Evolutionary conservation across 2,888 invertebrate genomes (phyloP), one percentile per base, ranked within the genome.

Genomic region (Pachydiplax longipennis): DNA sequence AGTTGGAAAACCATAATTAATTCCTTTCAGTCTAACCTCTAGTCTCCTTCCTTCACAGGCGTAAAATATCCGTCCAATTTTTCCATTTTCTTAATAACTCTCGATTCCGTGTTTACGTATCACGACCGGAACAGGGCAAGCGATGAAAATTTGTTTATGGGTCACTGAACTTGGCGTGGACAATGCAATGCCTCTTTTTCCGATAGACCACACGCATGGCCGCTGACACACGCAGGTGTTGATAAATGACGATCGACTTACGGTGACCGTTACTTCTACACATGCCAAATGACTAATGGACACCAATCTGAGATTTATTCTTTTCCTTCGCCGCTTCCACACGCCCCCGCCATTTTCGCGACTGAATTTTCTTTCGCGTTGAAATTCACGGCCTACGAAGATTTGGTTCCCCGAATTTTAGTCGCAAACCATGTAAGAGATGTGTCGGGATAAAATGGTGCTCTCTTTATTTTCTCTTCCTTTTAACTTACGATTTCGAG

Each of bases 81-180:
- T 31, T 15, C 73, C 73, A 31, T 15, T 31, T 8, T 73, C 73
- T 31, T 73, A 15, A 53, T 53, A 53, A 53, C 18, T 12, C 73
- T 25, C 73, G 31, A 31, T 31, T 73, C 31, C 73, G 25, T 73
- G 73, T 73, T 73, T 73, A 31, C 31, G 73, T 73, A 73, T 73
- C 73, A 73, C 73, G 73, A 73, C 73, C 31, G 73, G 73, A 73
- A 73, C 73, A 25, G 25, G 22, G 31, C 73, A 31, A 73, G 25
- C 73, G 73, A 73, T 73, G 73, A 73, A 73, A 73, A 73, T 73
- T 73, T 73, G 73, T 73, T 73, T 73, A 73, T 73, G 73, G 73
- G 73, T 73, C 73, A 73, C 25, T 73, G 73, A 73, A 73, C 73
- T 31, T 73, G 13, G 22, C 73, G 73, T 31, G 73, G 73, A 73